Evolutionary conservation across 2,113 vertebrate species (phyloP), one percentile per base, ranked within the genome.

Genomic region (Mirza zaza): DNA sequence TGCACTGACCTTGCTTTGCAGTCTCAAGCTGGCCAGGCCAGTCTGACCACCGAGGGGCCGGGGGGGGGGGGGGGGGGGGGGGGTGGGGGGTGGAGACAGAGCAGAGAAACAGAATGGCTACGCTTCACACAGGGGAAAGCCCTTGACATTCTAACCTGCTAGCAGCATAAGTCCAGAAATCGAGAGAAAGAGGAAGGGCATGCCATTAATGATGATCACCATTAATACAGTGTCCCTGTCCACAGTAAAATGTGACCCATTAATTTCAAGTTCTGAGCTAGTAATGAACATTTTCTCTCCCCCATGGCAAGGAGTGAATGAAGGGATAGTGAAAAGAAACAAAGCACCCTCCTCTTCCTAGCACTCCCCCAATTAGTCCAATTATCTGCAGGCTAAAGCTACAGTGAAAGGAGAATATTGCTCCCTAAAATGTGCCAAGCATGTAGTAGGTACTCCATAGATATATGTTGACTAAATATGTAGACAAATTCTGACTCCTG

Each of bases 181-280:
- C 20, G 18, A 50, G 61, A 15, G 32, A 82, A 94, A 90, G 61
- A 70, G 48, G 52, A 80, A 80, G 8, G 12, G 2, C 34, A 20
- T 23, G 13, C 8, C 70, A 48, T 6, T 39, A 18, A 45, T n/a
- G 50, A 48, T 29, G 63, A 1, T 29, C 7, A 73, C 34, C n/a
- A 14, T 75, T 25, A 67, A 90, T 25, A 57, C 15, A 52, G 10
- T 29, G 45, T 34, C 55, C 39, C 18, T 36, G 27, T 18, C 42
- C 52, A 59, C 25, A 61, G 61, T 59, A 73, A 65, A 90, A 67
- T 27, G 21, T 1, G 15, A 27, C 48, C 48, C 50, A 50, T 79
- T 59, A 34, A 63, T 79, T 92, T 84, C 81, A 93, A 61, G 42
- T 73, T 77, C 89, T 57, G 27, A 50, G 82, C 65, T 77, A 67